Conservation (phyloP, 2,113 vertebrate genomes). For the Orthonyx spaldingii region DNA sequence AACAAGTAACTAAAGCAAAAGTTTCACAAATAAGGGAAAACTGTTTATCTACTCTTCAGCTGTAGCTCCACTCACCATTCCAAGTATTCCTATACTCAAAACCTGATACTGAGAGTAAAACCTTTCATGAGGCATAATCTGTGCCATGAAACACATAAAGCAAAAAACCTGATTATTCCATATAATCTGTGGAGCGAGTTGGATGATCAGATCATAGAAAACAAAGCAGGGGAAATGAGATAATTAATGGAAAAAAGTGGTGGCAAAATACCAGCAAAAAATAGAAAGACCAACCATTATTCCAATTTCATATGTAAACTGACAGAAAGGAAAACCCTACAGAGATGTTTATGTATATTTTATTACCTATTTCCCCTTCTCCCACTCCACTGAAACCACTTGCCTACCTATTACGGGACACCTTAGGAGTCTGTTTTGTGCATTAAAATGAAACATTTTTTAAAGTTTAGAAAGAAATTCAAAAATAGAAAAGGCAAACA, state of each 20-base stretch:
- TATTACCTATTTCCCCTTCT: not conserved
- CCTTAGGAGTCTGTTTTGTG: not conserved
- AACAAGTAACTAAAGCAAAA: not conserved
- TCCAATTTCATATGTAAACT: not conserved
- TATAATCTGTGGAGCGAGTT: not conserved
- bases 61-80: not conserved
- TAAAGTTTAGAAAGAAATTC: not conserved
- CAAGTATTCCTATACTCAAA: not conserved
- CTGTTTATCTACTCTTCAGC: not conserved
- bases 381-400: not conserved
- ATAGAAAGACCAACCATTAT: not conserved
- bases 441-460: not conserved
- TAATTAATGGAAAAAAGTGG: not conserved
- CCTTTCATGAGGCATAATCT: rapidly evolving
- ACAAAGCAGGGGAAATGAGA: not conserved
- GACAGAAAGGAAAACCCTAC: slow-evolving; percentile 1
- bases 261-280: slow-evolving; percentile 27
- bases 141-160: not conserved
- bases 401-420: not conserved
- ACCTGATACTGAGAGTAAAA: not conserved
- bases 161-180: not conserved
- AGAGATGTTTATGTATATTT: not conserved
- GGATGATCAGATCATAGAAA: not conserved
- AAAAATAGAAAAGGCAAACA: not conserved
- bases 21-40: not conserved